Percentiles rank a stretch among this genome's conserved stretches.
phyloP scores from a whole-genome alignment of 2,797 vertebrate species.

The Brachymystax lenok region DNA sequence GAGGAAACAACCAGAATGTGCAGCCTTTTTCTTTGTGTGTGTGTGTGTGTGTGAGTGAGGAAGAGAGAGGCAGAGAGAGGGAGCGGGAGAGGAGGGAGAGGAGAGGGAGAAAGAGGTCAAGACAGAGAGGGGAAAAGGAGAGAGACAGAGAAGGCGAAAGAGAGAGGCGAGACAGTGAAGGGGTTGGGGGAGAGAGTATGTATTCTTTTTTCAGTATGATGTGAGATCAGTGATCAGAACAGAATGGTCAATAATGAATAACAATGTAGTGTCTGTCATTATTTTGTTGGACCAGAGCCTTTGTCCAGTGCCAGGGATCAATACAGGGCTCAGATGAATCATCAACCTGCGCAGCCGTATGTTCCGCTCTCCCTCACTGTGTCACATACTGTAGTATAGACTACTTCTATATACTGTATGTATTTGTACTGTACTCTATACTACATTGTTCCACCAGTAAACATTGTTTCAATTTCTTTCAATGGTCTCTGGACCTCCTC shows the following conservation, averaged over 20 bases:
- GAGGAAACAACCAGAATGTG: background rate
- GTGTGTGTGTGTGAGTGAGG: background rate
- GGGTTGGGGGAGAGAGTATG: background rate
- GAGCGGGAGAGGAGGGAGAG: background rate
- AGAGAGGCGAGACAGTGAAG: too few relatives aligned
- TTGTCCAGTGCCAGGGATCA: conserved; percentile 2
- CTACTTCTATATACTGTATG: background rate
- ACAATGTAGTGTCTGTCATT: conserved; percentile 10
- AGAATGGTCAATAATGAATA: conserved; percentile 26
- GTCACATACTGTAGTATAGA: background rate
- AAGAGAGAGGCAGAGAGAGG: too few relatives aligned
- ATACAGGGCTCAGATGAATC: conserved; percentile 14
- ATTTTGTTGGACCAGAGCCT: conserved; percentile 16
- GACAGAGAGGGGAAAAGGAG: background rate
- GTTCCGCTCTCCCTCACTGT: background rate
- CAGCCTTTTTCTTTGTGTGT: background rate
- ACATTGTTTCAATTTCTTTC: background rate
- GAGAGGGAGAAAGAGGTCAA: background rate
- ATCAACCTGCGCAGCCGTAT: background rate
- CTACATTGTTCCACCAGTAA: background rate
- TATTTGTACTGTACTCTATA: background rate
- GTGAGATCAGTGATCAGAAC: conserved; percentile 12
- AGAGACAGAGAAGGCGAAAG: background rate
- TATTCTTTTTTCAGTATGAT: background rate
- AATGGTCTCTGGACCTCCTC: background rate